Base-by-base conservation (phyloP, 2,888 invertebrate species). In the Heliconius charithonia region DNA sequence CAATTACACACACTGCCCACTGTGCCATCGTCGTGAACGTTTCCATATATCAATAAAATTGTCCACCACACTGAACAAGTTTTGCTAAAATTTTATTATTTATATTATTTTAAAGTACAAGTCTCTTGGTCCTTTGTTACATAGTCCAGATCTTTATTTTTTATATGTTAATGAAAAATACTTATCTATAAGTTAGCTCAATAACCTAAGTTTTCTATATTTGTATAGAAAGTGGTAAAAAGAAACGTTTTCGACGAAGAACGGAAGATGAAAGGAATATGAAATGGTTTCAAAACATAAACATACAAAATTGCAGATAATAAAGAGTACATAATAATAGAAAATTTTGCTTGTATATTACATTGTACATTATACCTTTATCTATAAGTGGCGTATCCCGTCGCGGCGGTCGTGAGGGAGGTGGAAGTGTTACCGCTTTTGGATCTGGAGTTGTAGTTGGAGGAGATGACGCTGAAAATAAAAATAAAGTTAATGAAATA, bases 371-470 rank as follows among this genome's bases (percentile, higher is more conserved):
- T n/a, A 75, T 87, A 95, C 95, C 95, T 91, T 95, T 95, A 81
- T 95, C 95, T 78, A 91, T 86, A 41, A 89, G 85, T 10, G 94
- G 95, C 37, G 90, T 90, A 81, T 95, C 95, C n/a, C 92, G 90
- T 27, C 93, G 90, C 2, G 94, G 94, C 66, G 94, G 92, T 79
- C 89, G 88, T 13, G 95, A 94, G 0, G 94, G 93, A 3, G 94
- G 92, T n/a, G 94, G 92, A 22, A 88, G 76, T 1, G 94, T 94
- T 77, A 90, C 74, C 22, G 97, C 97, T 81, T 96, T 96, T 71
- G 97, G 97, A 87, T 96, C 96, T 79, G 97, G 97, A 83, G 97
- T 96, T 75, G 98, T 97, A 79, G 97, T 97, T 74, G 98, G 97
- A 77, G 97, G 97, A 83, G 96, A 96, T 59, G 98, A 97, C 86